Evolutionary conservation across 2,888 invertebrate genomes (phyloP).

Genomic region (Drosophila demipolita): DNA sequence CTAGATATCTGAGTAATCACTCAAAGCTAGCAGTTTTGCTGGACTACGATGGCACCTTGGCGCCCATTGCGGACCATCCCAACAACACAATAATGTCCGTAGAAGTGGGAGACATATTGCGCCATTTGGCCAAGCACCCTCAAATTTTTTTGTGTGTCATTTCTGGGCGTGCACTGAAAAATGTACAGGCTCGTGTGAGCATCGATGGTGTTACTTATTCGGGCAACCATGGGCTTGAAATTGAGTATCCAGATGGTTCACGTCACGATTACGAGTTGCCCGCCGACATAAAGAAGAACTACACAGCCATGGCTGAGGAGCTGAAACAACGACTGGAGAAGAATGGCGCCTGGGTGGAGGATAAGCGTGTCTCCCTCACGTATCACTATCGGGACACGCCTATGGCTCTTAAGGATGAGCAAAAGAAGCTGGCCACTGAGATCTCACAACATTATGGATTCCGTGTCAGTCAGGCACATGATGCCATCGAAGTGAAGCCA

Average conservation of each 20-base stretch:
- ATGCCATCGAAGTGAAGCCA: slow-evolving; percentile 91
- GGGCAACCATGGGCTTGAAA: slow-evolving; percentile 91
- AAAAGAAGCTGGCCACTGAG: slow-evolving; percentile 86
- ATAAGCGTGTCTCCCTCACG: slow-evolving; percentile 90
- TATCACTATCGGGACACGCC: slow-evolving; percentile 91
- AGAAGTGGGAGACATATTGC: slow-evolving; percentile 88
- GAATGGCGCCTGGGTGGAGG: slow-evolving; percentile 91
- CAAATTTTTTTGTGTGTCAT: slow-evolving; percentile 90
- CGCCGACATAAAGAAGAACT: slow-evolving; percentile 88
- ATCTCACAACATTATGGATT: slow-evolving; percentile 89
- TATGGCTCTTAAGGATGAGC: slow-evolving; percentile 86
- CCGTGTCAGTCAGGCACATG: slow-evolving; percentile 88
- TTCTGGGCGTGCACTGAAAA: slow-evolving; percentile 89
- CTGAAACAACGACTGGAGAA: slow-evolving; percentile 87
- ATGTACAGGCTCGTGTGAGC: slow-evolving; percentile 89
- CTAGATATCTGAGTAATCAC: slow-evolving; percentile 86
- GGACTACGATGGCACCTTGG: slow-evolving; percentile 91
- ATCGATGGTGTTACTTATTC: slow-evolving; percentile 88
- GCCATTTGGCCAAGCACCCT: slow-evolving; percentile 88
- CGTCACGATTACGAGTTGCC: slow-evolving; percentile 91
- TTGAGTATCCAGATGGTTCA: slow-evolving; percentile 90
- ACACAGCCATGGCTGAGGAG: slow-evolving; percentile 87
- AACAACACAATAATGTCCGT: slow-evolving; percentile 89
- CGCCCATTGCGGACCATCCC: slow-evolving; percentile 90
- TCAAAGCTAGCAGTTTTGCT: slow-evolving; percentile 89